These are phyloP conservation scores for Blastobasis lacticolella DNA, from an alignment of 2,888 invertebrate genomes.

Conservation along the genomic window DNA sequence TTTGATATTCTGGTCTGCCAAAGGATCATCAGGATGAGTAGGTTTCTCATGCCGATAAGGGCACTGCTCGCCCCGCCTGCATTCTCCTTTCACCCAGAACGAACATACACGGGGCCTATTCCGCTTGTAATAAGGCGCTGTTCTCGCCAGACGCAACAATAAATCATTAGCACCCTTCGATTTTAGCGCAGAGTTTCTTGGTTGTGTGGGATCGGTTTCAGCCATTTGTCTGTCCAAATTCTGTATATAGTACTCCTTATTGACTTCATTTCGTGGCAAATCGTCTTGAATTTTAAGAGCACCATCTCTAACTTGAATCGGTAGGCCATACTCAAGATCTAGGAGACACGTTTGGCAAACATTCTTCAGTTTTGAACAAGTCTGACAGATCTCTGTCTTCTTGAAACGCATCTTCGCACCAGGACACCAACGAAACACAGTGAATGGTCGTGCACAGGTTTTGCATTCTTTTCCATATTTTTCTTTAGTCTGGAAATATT, in stretches of 20 bases:
- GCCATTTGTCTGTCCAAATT: constrained; percentile 86
- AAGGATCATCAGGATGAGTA: constrained; percentile 96
- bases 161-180: constrained; percentile 87
- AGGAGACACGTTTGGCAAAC: constrained; percentile 96
- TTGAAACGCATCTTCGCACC: constrained; percentile 96
- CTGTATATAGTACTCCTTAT: constrained; percentile 95
- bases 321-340: constrained; percentile 93
- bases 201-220: constrained; percentile 63
- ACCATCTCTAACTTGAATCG: constrained; percentile 92
- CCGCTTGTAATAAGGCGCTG: constrained; percentile 95
- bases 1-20: constrained; percentile 96
- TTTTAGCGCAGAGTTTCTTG: constrained; percentile 78
- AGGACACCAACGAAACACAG: constrained; percentile 97
- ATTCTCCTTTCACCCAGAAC: constrained; percentile 99
- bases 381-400: constrained; percentile 97
- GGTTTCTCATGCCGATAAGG: constrained; percentile 97
- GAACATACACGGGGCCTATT: constrained; percentile 97
- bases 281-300: constrained; percentile 93
- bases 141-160: constrained; percentile 89
- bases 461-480: constrained; percentile 97
- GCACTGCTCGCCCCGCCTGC: constrained; percentile 96
- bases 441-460: constrained; percentile 95
- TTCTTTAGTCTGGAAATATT: constrained; percentile 88
- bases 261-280: constrained; percentile 94
- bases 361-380: constrained; percentile 95